A percentile compares a stretch with the other conserved stretches of the same genome.
Evolutionary conservation across 2,113 vertebrate species (phyloP).

Genomic region (Salvelinus namaycush): DNA sequence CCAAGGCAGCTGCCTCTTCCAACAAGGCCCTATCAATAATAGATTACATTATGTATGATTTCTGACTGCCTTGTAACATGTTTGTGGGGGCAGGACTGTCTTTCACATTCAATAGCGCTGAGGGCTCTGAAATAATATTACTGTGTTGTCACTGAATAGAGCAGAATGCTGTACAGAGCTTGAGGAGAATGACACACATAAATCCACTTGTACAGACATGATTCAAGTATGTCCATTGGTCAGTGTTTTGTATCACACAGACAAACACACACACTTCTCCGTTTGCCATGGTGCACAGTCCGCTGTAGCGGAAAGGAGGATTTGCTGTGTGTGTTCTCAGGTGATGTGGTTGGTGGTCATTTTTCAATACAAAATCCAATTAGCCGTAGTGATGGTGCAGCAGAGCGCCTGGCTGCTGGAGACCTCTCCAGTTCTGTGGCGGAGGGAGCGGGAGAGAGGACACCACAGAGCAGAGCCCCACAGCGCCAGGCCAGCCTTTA

Average conservation of each 20-base stretch:
- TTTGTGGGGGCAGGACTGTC: conserved; percentile 43
- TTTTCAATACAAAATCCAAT: conserved; percentile 80
- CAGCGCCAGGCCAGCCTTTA: conserved; percentile 73
- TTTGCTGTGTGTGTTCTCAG: conserved; percentile 35
- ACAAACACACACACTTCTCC: too few relatives aligned
- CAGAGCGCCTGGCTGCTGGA: conserved; percentile 66
- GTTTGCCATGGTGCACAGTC: background rate
- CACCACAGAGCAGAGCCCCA: conserved; percentile 30
- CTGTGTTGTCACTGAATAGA: conserved; percentile 11
- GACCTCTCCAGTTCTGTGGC: conserved; percentile 69
- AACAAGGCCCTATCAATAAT: conserved; percentile 73
- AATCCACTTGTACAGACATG: background rate
- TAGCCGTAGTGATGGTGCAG: conserved; percentile 70
- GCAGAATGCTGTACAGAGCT: background rate
- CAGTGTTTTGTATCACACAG: too few relatives aligned
- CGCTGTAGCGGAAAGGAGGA: too few relatives aligned
- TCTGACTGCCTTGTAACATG: conserved; percentile 62
- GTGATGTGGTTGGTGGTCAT: conserved; percentile 69
- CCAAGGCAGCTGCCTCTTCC: conserved; percentile 68
- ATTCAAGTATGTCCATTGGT: too few relatives aligned
- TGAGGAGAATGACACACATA: background rate
- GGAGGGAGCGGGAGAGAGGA: conserved; percentile 14
- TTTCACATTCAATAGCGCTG: conserved; percentile 3
- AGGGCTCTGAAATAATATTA: conserved; percentile 34
- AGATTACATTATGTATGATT: conserved; percentile 71